Evolutionary conservation across 2,888 invertebrate genomes (phyloP), one percentile per base, ranked within the genome.

Genomic region (Platerodrilus igneus): DNA sequence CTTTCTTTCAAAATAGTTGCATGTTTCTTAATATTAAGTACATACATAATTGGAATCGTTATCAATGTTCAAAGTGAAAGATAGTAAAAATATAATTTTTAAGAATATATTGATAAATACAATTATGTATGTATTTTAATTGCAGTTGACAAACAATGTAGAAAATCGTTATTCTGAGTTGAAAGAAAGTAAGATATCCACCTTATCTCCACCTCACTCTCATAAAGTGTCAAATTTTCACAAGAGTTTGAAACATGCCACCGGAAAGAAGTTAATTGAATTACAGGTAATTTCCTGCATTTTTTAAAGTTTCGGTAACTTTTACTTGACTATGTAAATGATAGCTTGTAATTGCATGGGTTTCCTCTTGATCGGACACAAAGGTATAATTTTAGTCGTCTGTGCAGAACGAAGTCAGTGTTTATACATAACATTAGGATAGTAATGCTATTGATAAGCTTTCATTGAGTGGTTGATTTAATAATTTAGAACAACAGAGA

Each of bases 211-310:
- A 28, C 80, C 83, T 67, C 85, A 90, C 74, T 86, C 89, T 72
- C 85, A 86, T 73, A 91, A 91, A 76, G 90, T 93, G 66, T 86
- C 91, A 64, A 87, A 89, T 76, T 93, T 93, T 75, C 93, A 93
- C 77, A 91, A 91, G 78, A 84, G 84, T 64, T 79, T 93, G 67
- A 91, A 91, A 78, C 83, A 84, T 63, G 83, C 87, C 54, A 79
- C 81, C 50, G 90, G 91, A 62, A 81, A 83, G 63, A 86, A 86
- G 71, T 78, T 93, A 66, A 79, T 79, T 64, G 86, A 88, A 70
- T 76, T 93, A 63, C 90, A 91, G 88, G 89, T 90, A 81, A 70
- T 20, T 22, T 4, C n/a, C 4, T n/a, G n/a, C 9, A 3, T 15
- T 11, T n/a, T 22, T 15, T 17, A 14, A 10, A 9, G 20, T 3